These are phyloP conservation scores for Eubucco bourcierii DNA, from an alignment of 2,113 vertebrate genomes.

Conservation along the genomic window DNA sequence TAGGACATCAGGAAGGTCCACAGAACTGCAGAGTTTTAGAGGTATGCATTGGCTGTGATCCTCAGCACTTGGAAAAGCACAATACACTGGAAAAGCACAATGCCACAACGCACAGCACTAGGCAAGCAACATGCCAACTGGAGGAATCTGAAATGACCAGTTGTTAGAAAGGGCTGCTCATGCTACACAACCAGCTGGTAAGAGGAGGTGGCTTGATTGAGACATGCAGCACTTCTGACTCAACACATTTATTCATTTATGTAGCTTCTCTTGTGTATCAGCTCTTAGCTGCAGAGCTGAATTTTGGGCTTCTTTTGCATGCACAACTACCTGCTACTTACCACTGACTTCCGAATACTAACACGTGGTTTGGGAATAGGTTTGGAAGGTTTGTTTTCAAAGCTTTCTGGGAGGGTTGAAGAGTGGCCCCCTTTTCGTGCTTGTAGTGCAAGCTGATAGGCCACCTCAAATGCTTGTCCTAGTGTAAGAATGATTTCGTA, in stretches of 20 bases:
- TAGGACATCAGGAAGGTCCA: neutral
- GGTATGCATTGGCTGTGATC: neutral
- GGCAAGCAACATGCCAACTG: neutral
- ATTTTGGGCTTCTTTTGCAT: neutral
- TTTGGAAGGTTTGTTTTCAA: slow-evolving; percentile 96
- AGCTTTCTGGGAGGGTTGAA: slow-evolving; percentile 96
- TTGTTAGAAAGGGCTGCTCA: neutral
- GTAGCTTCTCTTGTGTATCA: neutral
- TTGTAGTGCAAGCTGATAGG: slow-evolving; percentile 97
- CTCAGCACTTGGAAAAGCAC: neutral
- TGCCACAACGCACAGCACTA: neutral
- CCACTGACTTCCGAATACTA: slow-evolving; percentile 98
- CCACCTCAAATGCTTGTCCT: slow-evolving; percentile 98
- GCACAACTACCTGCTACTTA: slow-evolving; percentile 75
- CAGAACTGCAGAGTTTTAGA: neutral
- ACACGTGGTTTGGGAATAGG: slow-evolving; percentile 97
- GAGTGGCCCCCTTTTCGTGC: slow-evolving; percentile 96
- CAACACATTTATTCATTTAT: neutral
- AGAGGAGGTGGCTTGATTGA: neutral
- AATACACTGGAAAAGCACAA: neutral
- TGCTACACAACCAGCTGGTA: neutral
- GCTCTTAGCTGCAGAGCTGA: neutral
- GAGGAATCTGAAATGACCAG: neutral
- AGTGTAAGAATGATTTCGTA: slow-evolving; percentile 99
- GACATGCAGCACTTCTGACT: neutral